Base-by-base conservation (phyloP, 2,797 vertebrate genomes). In the Pygocentrus nattereri region DNA sequence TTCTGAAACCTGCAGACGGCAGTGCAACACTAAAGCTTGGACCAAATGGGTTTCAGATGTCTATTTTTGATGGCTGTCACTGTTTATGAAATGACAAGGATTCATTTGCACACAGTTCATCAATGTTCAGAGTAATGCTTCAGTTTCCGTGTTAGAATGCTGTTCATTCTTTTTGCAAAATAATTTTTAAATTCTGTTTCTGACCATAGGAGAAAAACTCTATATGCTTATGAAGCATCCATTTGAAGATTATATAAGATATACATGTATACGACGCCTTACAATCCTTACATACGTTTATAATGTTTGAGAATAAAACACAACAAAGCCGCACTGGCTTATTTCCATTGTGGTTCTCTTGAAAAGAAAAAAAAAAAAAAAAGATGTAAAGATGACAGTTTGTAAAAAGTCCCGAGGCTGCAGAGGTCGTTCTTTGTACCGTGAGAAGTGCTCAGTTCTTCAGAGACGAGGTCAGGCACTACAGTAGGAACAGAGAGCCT, bases 391-490 rank as follows among this genome's bases (percentile, higher is more conserved):
- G 30, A 62, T 62, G 59, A 62, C 27, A 31, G 13, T 62, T 31
- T 30, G 23, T 27, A 27, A 27, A 23, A 61, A 27, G 58, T 61
- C 58, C 7, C 12, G 59, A 62, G 72, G 10, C 72, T 82, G 71
- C 65, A 81, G 79, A 87, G 84, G 87, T 85, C 50, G 38, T 83
- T 80, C 68, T 84, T 85, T 88, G 76, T 84, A 79, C 80, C 82
- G 49, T 23, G 75, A 82, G 78, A 31, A 79, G 69, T 74, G 67
- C 74, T 88, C 81, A 58, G 72, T 79, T 83, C 56, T 82, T 84
- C 80, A 67, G 80, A 85, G 81, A 62, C 62, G 49, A 85, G 85
- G 87, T 80, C 83, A 82, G 65, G 74, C 47, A 38, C 76, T 82
- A 80, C 85, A 83, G 86, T 84, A 81, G 65, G 78, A 86, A 79